Conservation (phyloP, 2,113 vertebrate genomes). For the Stigmatopora nigra region DNA sequence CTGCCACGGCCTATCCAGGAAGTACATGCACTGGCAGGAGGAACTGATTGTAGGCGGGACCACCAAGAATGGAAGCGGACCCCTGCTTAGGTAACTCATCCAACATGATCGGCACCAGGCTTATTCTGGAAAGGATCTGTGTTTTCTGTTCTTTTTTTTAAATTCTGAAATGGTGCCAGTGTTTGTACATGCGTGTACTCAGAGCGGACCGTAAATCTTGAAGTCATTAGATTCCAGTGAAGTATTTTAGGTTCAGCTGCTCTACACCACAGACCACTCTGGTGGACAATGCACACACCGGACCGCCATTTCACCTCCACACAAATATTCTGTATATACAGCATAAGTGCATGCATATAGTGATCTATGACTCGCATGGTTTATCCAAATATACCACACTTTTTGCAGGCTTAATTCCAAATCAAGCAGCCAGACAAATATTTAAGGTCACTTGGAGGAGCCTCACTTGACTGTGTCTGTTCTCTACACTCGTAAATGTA, state of each 20-base stretch:
- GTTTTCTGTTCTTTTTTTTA: slow-evolving; percentile 46
- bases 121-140: slow-evolving; percentile 41
- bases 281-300: slow-evolving; percentile 38
- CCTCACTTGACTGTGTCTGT: not conserved
- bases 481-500: not conserved
- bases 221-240: slow-evolving; percentile 69
- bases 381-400: slow-evolving; percentile 50
- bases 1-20: slow-evolving; percentile 90
- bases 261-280: slow-evolving; percentile 56
- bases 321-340: slow-evolving; percentile 10
- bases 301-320: not conserved
- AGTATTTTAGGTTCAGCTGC: slow-evolving; percentile 64
- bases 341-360: slow-evolving; percentile 16
- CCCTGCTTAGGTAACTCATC: slow-evolving; percentile 84
- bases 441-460: slow-evolving; percentile 15
- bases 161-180: slow-evolving; percentile 22
- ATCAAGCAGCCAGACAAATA: slow-evolving; percentile 25
- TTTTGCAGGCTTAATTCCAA: slow-evolving; percentile 28
- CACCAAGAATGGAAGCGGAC: slow-evolving; percentile 86
- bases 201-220: slow-evolving; percentile 58
- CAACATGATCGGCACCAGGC: slow-evolving; percentile 31
- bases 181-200: slow-evolving; percentile 33
- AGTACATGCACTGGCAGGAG: slow-evolving; percentile 99
- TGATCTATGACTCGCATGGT: slow-evolving; percentile 48
- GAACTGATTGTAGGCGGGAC: slow-evolving; percentile 94